Evolutionary conservation across 2,888 invertebrate species (phyloP), one percentile per base, ranked within the genome.

Genomic region (Volucella inflata): DNA sequence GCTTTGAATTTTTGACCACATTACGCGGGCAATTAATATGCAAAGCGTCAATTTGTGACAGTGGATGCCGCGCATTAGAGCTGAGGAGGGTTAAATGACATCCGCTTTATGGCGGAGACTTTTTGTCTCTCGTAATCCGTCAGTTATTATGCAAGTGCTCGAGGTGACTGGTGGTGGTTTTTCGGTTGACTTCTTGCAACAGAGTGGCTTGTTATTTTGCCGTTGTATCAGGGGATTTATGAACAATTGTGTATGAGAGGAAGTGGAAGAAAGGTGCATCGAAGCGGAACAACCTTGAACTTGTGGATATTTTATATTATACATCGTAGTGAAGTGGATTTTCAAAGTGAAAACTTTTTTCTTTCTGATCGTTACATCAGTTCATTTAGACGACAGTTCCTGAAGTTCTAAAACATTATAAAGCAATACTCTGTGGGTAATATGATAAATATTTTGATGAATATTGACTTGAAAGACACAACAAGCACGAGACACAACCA

Each of bases 21-120:
- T 65, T 30, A 3, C 55, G 44, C 44, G 46, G 14, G 57, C 50
- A 30, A 85, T 85, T 85, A 62, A 71, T 81, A 85, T 85, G 64
- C 84, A 71, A 72, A 53, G 71, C 81, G 55, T 72, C 67, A 67
- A 62, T 17, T 53, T 46, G 38, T 81, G 81, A 76, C 80, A 72
- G 53, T 48, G 46, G 53, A 65, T 70, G 74, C 38, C 55, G 67
- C 12, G 14, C 55, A 11, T 30, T 0, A 38, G 10, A 17, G 14
- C 60, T 48, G 80, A 53, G 62, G 59, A 59, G 71, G 57, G 80
- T 65, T 81, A 55, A 80, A 55, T 80, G 76, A 85, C 84, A 85
- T 81, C 71, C 84, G 81, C 14, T 76, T 60, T 51, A 48, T 50
- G 50, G 16, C 11, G 21, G 64, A 74, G 44, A 38, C 83, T 55